Percentiles rank a stretch among this genome's conserved stretches.
Conservation (phyloP, 2,888 invertebrate genomes). For the Omphaloscelis lunosa region DNA sequence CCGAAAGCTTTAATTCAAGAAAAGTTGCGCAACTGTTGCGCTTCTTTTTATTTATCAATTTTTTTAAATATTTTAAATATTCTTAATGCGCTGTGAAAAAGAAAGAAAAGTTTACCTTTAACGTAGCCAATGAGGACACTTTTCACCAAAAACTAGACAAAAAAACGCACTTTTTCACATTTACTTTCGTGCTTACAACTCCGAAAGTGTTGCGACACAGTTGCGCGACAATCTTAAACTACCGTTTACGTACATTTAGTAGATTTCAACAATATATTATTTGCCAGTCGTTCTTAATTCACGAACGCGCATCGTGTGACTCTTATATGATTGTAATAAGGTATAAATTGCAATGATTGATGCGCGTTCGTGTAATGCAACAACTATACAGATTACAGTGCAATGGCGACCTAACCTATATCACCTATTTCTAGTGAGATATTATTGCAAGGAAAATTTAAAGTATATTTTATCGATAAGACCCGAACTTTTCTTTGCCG, state of each 20-base stretch:
- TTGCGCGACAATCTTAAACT: constrained; percentile 25
- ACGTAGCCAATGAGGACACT: background rate
- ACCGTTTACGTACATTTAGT: constrained; percentile 17
- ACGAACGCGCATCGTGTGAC: background rate
- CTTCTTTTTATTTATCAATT: background rate
- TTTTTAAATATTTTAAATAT: no score
- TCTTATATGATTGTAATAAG: background rate
- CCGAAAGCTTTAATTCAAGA: background rate
- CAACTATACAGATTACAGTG: constrained; percentile 26
- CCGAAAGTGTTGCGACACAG: constrained; percentile 17
- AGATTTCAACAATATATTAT: constrained; percentile 12
- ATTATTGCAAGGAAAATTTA: constrained; percentile 22
- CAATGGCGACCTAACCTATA: constrained; percentile 37
- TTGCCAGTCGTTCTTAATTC: background rate
- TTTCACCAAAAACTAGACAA: background rate
- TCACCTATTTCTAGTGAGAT: constrained; percentile 56
- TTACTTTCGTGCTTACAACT: background rate
- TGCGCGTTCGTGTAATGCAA: background rate
- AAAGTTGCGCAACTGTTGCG: constrained; percentile 25
- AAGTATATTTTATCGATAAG: constrained; percentile 19
- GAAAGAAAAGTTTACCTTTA: background rate
- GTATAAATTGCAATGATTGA: constrained; percentile 26
- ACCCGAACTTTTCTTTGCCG: background rate
- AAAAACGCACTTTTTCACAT: no score
- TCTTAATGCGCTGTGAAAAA: background rate